A percentile compares a stretch with the other conserved stretches of the same genome.
These are phyloP conservation scores for Paratrypauchen microcephalus DNA, from an alignment of 2,797 vertebrate species.

Conservation along the genomic window DNA sequence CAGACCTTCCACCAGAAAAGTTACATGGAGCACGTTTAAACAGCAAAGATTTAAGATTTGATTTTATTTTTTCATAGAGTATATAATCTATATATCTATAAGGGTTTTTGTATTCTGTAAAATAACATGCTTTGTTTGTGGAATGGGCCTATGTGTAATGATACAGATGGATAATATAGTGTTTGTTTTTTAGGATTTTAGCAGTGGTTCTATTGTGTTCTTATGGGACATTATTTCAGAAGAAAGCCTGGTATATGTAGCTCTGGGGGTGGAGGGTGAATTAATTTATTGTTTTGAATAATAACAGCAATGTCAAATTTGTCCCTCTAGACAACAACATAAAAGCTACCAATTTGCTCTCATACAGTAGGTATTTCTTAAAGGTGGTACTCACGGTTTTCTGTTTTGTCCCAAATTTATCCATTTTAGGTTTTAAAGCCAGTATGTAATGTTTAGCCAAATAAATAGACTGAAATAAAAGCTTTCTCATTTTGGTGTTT, in stretches of 20 bases:
- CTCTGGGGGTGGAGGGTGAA: not conserved
- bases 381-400: too few species aligned
- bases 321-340: not conserved
- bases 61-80: conserved; percentile 4
- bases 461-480: too few species aligned
- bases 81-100: not conserved
- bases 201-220: not conserved
- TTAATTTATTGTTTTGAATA: not conserved
- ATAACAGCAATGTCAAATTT: not conserved
- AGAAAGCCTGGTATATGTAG: not conserved
- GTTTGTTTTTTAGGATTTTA: not conserved
- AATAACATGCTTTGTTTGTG: not conserved
- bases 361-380: too few species aligned
- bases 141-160: conserved; percentile 6
- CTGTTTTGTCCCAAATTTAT: too few species aligned
- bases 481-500: too few species aligned
- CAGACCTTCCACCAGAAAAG: too few species aligned
- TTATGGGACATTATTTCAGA: not conserved
- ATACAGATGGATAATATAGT: conserved; percentile 2
- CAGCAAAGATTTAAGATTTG: conserved; percentile 25
- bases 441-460: too few species aligned
- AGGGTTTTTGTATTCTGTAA: not conserved
- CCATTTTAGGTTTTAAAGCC: too few species aligned
- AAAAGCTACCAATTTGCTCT: not conserved
- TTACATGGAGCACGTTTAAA: not conserved